Evolutionary conservation across 2,888 invertebrate genomes (phyloP), one percentile per base, ranked within the genome.

Genomic region (Drosophila mulleri): DNA sequence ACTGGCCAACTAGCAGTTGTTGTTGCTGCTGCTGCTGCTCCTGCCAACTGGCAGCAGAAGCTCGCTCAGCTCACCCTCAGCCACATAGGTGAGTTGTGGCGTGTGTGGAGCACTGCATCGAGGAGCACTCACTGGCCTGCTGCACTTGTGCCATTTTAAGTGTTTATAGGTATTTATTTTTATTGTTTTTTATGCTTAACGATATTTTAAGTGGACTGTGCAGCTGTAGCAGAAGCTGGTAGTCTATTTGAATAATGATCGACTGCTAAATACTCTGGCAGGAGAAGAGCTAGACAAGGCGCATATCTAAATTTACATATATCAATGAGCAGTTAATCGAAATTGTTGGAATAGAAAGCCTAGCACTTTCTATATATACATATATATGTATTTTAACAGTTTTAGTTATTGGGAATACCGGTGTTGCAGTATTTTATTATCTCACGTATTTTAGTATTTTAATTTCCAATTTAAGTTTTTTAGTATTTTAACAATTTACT

Each of bases 91-190:
- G 26, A 54, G 12, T 16, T 37, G 52, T 35, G 20, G 53, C 53
- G 39, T 29, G 56, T n/a, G 29, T 7, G 56, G 41, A 14, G 18
- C 4, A 41, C n/a, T 16, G 16, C 23, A 32, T 18, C 20, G 58
- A 23, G 42, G 59, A 14, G 48, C 5, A 20, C 11, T 26, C 5
- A 20, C 14, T 26, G 35, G n/a, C 12, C 48, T 45, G 70, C 20
- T 63, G 63, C 66, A 82, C 70, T 76, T 88, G 79, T 77, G 84
- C 89, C 89, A 89, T 85, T 85, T 89, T 75, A 89, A 89, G 84
- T 85, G 84, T 85, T 89, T 85, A 89, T 87, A 89, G 89, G 89
- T 85, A 85, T 85, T 85, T 85, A 79, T 79, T 85, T 85, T 87
- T 87, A 85, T 85, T 85, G 84, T 85, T 89, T 89, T 77, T 79